Evolutionary conservation across 2,113 vertebrate genomes (phyloP), one percentile per base, ranked within the genome.

Genomic region (Anguilla japonica): DNA sequence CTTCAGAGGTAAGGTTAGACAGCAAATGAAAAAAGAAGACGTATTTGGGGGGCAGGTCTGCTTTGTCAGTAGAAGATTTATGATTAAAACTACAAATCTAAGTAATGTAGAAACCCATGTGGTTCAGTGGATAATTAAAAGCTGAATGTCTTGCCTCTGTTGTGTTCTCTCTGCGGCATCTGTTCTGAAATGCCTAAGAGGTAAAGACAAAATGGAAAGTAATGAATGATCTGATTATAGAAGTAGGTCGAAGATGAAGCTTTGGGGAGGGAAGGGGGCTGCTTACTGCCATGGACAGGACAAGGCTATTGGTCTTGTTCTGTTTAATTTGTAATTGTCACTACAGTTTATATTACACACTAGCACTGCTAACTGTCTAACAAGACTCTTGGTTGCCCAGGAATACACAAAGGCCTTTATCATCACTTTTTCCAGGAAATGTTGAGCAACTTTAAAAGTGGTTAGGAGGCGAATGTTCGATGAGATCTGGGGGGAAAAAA

Each of bases 1-100:
- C 93, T 96, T 87, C 96, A 96, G 83, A 95, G 96, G 96, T 96
- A 95, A 26, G 67, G 56, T 11, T 14, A 16, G 40, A 29, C 85
- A 34, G 84, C 20, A 39, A 46, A 29, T 57, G 1, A 63, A 39
- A 13, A 22, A 81, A 40, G 56, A 60, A 40, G 39, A 34, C 2
- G 6, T 43, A 34, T 34, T 34, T 50, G 34, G 63, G 3, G 29
- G 79, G 84, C 20, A 41, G 34, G 40, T 56, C 18, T 15, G 0
- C 8, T 26, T 34, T 80, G 67, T 85, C 11, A 34, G 79, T 34
- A 80, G 34, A 41, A 40, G 40, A 22, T 22, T 43, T n/a, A 82
- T 15, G 11, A 53, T 56, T 82, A 20, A 82, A 29, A 18, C 60
- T 20, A 67, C 60, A 67, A 16, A 81, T 63, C 9, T 18, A 43